These are phyloP conservation scores for Drosophila aldrichi DNA, from an alignment of 2,888 invertebrate genomes.

Conservation along the genomic window DNA sequence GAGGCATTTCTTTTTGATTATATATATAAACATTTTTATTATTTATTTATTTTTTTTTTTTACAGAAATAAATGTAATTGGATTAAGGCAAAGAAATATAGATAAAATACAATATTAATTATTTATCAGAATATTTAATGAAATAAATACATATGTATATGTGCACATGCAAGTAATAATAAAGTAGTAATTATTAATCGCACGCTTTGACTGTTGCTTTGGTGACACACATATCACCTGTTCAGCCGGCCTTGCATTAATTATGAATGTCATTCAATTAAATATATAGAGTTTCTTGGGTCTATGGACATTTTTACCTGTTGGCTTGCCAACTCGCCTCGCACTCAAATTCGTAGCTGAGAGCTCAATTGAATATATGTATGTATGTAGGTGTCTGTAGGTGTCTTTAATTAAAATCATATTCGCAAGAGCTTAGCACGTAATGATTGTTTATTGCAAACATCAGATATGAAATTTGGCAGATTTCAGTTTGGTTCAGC, in stretches of 20 bases:
- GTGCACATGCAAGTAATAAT: not conserved
- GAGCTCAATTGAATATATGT: not conserved
- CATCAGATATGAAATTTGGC: not conserved
- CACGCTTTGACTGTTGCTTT: not conserved
- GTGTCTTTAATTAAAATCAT: constrained; percentile 9
- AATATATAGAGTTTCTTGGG: not conserved
- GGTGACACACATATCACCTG: not conserved
- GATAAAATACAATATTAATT: too few species aligned
- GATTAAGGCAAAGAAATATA: not conserved
- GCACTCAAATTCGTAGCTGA: not conserved
- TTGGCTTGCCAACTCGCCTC: not conserved
- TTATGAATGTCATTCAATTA: constrained; percentile 5
- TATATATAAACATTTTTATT: not conserved
- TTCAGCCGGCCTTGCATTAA: not conserved
- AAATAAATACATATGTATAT: not conserved
- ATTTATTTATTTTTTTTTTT: not conserved
- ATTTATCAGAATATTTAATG: not conserved
- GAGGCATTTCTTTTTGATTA: constrained; percentile 11
- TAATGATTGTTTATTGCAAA: constrained; percentile 24
- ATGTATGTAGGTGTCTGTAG: not conserved
- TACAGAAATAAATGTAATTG: not conserved
- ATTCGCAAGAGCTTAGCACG: not conserved
- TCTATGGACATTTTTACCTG: constrained; percentile 1
- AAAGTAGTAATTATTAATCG: not conserved
- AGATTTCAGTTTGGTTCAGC: constrained; percentile 3